These are phyloP conservation scores for Graptemys geographica DNA, from an alignment of 2,797 vertebrate species.

Conservation along the genomic window DNA sequence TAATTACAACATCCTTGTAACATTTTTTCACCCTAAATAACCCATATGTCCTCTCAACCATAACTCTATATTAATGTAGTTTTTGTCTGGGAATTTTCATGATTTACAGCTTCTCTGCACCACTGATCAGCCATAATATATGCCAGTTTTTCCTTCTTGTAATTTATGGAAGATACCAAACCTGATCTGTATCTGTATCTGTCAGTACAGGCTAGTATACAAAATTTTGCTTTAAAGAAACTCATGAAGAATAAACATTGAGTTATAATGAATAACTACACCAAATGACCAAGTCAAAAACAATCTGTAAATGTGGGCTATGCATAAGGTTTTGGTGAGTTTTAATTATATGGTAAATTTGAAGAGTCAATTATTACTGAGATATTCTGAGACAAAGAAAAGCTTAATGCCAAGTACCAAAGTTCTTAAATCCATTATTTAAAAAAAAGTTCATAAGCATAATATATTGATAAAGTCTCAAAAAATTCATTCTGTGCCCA, in stretches of 20 bases:
- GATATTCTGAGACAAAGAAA: neutral
- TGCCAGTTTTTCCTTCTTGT: neutral
- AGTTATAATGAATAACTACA: neutral
- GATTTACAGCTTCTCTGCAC: neutral
- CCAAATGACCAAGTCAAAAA: neutral
- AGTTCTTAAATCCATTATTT: neutral
- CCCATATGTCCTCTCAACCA: rapidly evolving
- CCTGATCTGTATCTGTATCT: neutral
- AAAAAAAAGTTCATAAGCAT: neutral
- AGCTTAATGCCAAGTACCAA: neutral
- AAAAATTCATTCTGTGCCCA: neutral
- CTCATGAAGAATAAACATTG: neutral
- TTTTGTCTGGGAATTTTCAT: rapidly evolving
- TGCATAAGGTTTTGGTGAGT: neutral
- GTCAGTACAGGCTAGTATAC: rapidly evolving
- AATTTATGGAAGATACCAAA: neutral
- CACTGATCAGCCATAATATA: neutral
- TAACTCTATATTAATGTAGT: rapidly evolving
- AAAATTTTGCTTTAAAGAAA: neutral
- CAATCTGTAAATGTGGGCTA: neutral
- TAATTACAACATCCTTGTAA: neutral
- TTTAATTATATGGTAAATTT: neutral
- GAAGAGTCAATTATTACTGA: neutral
- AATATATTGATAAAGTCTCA: neutral
- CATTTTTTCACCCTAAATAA: neutral